Percentiles rank a stretch among this genome's conserved stretches.
Conservation (phyloP, 2,113 vertebrate species). For the Himantopus leucocephalus region DNA sequence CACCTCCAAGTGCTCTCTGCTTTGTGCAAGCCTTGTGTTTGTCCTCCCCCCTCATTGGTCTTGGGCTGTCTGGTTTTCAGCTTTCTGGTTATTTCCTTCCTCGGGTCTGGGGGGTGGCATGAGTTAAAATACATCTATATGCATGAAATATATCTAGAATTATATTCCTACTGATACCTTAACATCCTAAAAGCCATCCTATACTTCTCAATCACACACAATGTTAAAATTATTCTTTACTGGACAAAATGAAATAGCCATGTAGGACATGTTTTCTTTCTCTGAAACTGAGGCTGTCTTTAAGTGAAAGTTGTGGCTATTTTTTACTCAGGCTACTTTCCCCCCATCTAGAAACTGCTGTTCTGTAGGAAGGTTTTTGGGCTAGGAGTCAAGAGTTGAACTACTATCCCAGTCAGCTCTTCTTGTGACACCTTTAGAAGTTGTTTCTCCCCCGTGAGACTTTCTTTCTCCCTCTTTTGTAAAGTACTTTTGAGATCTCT, state of each 20-base stretch:
- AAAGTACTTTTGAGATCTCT: neutral
- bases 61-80: neutral
- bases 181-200: neutral
- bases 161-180: neutral
- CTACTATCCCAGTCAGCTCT: neutral
- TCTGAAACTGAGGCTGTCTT: neutral
- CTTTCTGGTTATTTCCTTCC: neutral
- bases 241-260: neutral
- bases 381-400: neutral
- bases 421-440: neutral
- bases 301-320: neutral
- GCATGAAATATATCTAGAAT: neutral
- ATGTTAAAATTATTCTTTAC: neutral
- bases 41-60: rapidly evolving
- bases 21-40: neutral
- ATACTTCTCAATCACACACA: neutral
- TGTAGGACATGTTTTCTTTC: neutral
- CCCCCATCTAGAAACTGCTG: neutral
- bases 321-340: neutral
- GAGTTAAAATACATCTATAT: neutral
- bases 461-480: neutral
- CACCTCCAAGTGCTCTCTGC: neutral
- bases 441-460: neutral
- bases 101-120: neutral
- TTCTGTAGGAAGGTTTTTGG: neutral